These are phyloP conservation scores for Esperia sulphurella DNA, from an alignment of 2,888 invertebrate genomes.

Conservation along the genomic window DNA sequence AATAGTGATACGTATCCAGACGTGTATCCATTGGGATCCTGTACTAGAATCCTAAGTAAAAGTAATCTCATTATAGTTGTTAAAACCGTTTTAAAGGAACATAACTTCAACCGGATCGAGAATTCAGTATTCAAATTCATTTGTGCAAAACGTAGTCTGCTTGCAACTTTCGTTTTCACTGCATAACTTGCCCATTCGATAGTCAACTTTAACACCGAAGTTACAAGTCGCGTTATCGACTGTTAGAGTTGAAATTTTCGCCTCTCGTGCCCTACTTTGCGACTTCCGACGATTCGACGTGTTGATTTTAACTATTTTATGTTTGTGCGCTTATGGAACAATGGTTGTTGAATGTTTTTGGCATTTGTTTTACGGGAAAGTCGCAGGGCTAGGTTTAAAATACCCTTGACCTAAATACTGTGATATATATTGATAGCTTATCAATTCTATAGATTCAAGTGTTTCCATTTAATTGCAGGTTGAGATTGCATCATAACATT, in stretches of 20 bases:
- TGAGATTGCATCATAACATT: too few relatives aligned
- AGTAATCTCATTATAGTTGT: not conserved
- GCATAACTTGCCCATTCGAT: conserved; percentile 15
- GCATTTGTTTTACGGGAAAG: not conserved
- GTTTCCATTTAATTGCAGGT: too few relatives aligned
- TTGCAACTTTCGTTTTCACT: conserved; percentile 74
- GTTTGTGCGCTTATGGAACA: conserved; percentile 6
- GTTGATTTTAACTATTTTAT: conserved; percentile 11
- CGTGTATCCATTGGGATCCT: not conserved
- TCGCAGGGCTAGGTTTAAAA: not conserved
- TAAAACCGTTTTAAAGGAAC: not conserved
- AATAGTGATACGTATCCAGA: too few relatives aligned
- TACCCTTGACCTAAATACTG: not conserved
- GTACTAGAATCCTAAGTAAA: not conserved
- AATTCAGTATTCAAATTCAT: conserved; percentile 65
- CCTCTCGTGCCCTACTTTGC: conserved; percentile 63
- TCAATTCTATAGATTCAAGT: too few relatives aligned
- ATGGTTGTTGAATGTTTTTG: conserved; percentile 38
- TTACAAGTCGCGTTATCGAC: conserved; percentile 29
- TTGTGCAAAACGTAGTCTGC: conserved; percentile 62
- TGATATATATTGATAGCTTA: not conserved
- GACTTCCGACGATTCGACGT: conserved; percentile 57
- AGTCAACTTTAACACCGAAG: conserved; percentile 27
- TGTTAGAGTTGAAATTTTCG: conserved; percentile 55
- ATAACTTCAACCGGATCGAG: conserved; percentile 5